Conservation (phyloP, 2,888 invertebrate genomes). For the Drosophila subsilvestris region DNA sequence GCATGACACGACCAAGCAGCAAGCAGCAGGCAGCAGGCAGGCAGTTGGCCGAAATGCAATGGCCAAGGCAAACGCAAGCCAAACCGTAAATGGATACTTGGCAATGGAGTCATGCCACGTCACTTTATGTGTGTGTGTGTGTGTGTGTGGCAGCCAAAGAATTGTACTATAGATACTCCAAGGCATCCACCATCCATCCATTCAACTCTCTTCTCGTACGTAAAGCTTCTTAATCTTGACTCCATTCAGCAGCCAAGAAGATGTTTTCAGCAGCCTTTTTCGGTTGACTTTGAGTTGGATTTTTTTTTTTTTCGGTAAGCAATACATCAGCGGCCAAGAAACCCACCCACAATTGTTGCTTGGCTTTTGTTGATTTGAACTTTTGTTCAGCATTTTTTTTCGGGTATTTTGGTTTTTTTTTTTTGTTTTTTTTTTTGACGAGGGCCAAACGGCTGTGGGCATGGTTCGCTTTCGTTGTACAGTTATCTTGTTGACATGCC, state of each 20-base stretch:
- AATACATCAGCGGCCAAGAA: conserved; percentile 23
- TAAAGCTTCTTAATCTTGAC: conserved; percentile 30
- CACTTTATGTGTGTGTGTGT: background rate
- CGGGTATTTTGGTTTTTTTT: background rate
- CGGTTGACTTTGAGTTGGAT: conserved; percentile 42
- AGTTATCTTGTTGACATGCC: conserved; percentile 74
- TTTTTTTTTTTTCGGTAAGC: conserved; percentile 30
- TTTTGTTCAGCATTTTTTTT: conserved; percentile 44
- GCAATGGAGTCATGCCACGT: conserved; percentile 17
- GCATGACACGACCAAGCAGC: conserved; percentile 63
- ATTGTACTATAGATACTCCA: conserved; percentile 15
- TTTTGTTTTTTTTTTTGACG: conserved; percentile 34
- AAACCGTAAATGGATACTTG: conserved; percentile 38
- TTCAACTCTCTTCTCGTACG: conserved; percentile 1
- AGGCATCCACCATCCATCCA: conserved; percentile 20
- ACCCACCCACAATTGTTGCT: conserved; percentile 53
- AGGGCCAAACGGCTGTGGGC: conserved; percentile 37
- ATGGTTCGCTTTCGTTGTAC: conserved; percentile 36
- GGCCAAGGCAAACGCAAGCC: conserved; percentile 6
- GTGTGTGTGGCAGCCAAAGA: conserved; percentile 6
- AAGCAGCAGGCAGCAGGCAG: background rate
- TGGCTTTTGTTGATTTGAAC: conserved; percentile 66
- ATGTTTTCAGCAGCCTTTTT: conserved; percentile 43
- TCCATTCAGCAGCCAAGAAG: conserved; percentile 35
- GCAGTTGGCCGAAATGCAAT: conserved; percentile 34